Evolutionary conservation across 2,797 vertebrate genomes (phyloP).

Genomic region (Melanotaenia trifasciata): DNA sequence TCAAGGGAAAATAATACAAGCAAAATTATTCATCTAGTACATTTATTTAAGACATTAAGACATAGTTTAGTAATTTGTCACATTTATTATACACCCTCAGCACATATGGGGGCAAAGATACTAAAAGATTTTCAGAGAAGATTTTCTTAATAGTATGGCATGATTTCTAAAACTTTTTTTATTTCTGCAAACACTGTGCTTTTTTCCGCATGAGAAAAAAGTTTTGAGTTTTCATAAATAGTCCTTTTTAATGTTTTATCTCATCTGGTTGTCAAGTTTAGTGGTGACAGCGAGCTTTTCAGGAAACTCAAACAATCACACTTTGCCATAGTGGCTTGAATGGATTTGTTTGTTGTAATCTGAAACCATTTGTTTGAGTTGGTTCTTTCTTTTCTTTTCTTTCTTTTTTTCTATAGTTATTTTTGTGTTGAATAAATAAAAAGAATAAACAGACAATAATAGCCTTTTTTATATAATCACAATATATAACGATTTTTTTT

Average conservation of each 20-base stretch:
- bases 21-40: no score
- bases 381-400: no score
- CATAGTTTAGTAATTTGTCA: no score
- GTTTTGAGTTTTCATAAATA: not conserved
- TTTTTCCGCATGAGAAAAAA: not conserved
- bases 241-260: not conserved
- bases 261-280: not conserved
- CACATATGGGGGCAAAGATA: no score
- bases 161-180: not conserved
- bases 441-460: not conserved
- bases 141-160: not conserved
- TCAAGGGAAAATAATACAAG: not conserved
- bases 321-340: no score
- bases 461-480: not conserved
- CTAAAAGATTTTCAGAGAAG: not conserved
- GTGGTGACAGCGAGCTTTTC: no score
- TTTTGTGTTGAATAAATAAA: not conserved
- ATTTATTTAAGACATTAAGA: no score
- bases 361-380: no score
- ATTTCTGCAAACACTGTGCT: not conserved
- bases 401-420: not conserved
- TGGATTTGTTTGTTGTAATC: no score
- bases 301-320: no score
- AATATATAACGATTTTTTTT: no score
- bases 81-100: no score